Percentiles rank a stretch among this genome's conserved stretches.
These are phyloP conservation scores for Yponomeuta malinellus DNA, from an alignment of 2,888 invertebrate species.

Conservation along the genomic window DNA sequence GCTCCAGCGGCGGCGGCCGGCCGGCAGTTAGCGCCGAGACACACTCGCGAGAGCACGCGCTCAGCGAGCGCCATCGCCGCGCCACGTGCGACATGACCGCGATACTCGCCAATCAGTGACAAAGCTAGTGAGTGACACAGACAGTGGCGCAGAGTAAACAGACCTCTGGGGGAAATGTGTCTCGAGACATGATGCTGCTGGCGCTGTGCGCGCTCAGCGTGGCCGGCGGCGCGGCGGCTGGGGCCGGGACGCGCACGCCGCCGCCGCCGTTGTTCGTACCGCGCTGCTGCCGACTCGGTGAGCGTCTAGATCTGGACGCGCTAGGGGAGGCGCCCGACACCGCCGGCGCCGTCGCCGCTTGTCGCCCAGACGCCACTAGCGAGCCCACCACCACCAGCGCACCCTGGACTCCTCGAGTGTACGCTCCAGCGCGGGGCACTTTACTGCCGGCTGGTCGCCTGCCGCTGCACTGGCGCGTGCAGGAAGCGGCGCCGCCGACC, in stretches of 20 bases:
- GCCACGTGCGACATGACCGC: no score
- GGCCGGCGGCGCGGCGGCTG: conserved; percentile 39
- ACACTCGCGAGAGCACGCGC: no score
- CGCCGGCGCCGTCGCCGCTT: conserved; percentile 31
- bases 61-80: no score
- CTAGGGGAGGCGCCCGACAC: conserved; percentile 32
- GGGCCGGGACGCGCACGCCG: conserved; percentile 40
- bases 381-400: no score
- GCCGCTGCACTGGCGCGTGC: conserved; percentile 68
- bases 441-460: conserved; percentile 54
- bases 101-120: no score
- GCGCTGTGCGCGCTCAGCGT: conserved; percentile 26
- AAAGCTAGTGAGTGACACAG: no score
- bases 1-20: no score
- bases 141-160: no score
- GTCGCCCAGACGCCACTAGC: conserved; percentile 30
- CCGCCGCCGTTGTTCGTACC: conserved; percentile 45
- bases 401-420: conserved; percentile 62
- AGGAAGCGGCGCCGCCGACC: conserved; percentile 51
- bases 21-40: no score
- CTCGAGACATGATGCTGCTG: conserved; percentile 24
- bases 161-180: conserved; percentile 20
- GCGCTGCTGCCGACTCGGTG: conserved; percentile 73
- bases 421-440: conserved; percentile 59
- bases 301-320: conserved; percentile 54